Conservation (phyloP, 2,888 invertebrate genomes). For the Amblyteles armatorius region DNA sequence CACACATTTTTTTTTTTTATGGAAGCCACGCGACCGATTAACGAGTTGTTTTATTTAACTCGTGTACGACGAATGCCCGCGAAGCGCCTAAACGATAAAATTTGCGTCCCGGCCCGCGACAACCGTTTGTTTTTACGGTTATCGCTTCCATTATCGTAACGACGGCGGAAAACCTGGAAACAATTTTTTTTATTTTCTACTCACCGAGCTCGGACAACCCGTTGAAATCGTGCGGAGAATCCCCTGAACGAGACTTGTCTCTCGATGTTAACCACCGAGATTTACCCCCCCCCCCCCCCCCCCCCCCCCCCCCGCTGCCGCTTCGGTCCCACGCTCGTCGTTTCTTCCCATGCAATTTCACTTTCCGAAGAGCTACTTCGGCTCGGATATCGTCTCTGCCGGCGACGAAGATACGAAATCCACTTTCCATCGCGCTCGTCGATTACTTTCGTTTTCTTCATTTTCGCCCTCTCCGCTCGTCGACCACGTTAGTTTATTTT, state of each 20-base stretch:
- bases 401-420: conserved; percentile 43
- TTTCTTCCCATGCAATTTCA: conserved; percentile 52
- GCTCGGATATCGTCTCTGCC: conserved; percentile 33
- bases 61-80: too few relatives aligned
- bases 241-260: conserved; percentile 7
- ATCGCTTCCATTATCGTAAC: not conserved
- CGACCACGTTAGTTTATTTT: not conserved
- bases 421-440: conserved; percentile 44
- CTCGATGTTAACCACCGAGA: conserved; percentile 2
- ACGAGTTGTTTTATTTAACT: too few relatives aligned
- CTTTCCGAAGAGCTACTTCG: conserved; percentile 58
- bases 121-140: not conserved
- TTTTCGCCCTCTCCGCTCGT: not conserved
- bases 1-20: too few relatives aligned
- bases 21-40: too few relatives aligned
- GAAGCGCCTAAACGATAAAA: not conserved
- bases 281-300: not conserved
- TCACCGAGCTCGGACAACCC: too few relatives aligned
- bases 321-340: not conserved
- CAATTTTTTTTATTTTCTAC: not conserved
- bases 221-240: not conserved
- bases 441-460: conserved; percentile 20
- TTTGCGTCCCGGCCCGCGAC: not conserved
- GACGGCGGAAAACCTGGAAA: not conserved
- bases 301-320: not conserved